These are phyloP conservation scores for Discoglossus pictus DNA, from an alignment of 2,797 vertebrate genomes.

Conservation along the genomic window DNA sequence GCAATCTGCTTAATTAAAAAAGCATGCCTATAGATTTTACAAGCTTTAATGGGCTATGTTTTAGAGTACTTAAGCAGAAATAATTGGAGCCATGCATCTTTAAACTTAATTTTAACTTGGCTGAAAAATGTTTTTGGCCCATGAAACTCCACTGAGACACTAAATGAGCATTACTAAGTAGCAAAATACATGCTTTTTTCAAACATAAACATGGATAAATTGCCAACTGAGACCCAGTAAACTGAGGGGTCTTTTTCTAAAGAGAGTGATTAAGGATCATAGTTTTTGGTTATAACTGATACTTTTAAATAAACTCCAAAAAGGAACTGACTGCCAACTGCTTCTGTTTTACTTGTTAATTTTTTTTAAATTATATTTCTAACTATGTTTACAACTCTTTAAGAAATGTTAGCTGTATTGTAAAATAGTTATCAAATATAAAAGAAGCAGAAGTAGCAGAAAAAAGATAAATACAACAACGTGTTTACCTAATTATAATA, in stretches of 20 bases:
- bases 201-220: constrained; percentile 8
- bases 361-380: not conserved
- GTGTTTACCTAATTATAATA: too few species aligned
- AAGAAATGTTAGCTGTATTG: too few species aligned
- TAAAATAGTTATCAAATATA: too few species aligned
- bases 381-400: constrained; percentile 3
- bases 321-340: not conserved
- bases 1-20: constrained; percentile 41
- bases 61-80: constrained; percentile 30
- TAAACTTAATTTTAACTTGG: constrained; percentile 41
- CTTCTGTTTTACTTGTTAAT: constrained; percentile 11
- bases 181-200: constrained; percentile 11
- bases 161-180: constrained; percentile 33
- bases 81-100: constrained; percentile 36
- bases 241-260: not conserved
- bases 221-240: constrained; percentile 5
- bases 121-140: constrained; percentile 23
- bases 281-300: not conserved
- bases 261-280: constrained; percentile 1
- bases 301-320: constrained; percentile 8
- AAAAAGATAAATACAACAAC: too few species aligned
- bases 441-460: too few species aligned
- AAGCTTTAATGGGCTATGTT: constrained; percentile 14
- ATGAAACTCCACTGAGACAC: constrained; percentile 17
- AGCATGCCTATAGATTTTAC: constrained; percentile 28